Percentiles rank a stretch among this genome's conserved stretches.
Evolutionary conservation across 2,797 vertebrate genomes (phyloP).

Genomic region (Cebuella pygmaea): DNA sequence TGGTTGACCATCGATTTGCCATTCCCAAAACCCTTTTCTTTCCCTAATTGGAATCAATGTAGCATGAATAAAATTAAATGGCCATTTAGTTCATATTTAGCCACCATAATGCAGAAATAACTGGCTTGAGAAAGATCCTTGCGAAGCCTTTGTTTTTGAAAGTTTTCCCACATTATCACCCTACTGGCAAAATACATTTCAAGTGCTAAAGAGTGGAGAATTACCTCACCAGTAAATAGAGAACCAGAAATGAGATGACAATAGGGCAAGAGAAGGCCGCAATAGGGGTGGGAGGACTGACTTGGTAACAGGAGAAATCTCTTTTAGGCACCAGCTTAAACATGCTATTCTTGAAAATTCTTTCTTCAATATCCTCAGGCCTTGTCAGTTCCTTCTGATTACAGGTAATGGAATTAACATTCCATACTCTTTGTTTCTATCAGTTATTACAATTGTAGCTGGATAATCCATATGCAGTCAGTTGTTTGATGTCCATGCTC

Average conservation of each 20-base stretch:
- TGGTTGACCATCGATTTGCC: background rate
- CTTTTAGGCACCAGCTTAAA: background rate
- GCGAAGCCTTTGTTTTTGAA: background rate
- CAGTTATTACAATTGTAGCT: background rate
- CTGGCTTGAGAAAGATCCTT: background rate
- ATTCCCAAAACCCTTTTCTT: background rate
- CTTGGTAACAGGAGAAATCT: background rate
- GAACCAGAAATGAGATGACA: background rate
- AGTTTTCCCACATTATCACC: background rate
- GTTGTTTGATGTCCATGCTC: background rate
- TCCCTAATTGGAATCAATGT: conserved; percentile 43
- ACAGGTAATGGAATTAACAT: background rate
- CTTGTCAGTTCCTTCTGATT: background rate
- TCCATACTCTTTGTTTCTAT: background rate
- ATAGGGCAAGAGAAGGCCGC: background rate
- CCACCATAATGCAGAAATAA: background rate
- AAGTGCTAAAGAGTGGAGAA: background rate
- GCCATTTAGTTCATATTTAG: conserved; percentile 48
- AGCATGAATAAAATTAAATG: conserved; percentile 59
- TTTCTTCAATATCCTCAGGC: background rate
- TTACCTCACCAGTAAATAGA: background rate
- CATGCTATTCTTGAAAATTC: background rate
- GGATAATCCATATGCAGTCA: background rate
- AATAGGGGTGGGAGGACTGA: background rate
- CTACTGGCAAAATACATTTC: background rate